Conservation (phyloP, 2,113 vertebrate genomes). For the Strix aluco region DNA sequence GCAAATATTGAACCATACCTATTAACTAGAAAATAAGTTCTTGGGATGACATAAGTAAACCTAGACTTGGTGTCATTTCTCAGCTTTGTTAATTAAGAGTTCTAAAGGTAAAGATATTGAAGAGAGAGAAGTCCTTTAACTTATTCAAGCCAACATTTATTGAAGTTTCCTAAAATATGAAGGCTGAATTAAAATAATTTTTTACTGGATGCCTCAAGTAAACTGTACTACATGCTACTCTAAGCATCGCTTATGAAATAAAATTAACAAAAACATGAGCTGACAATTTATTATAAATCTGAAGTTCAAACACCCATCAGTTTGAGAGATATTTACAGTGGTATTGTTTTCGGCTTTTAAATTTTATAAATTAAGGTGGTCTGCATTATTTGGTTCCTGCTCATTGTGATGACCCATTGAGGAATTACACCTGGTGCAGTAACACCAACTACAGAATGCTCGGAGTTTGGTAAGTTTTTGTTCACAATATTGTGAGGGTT, state of each 20-base stretch:
- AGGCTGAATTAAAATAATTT: neutral
- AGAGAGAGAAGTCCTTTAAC: neutral
- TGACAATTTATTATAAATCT: neutral
- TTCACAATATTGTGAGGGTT: slow-evolving; percentile 69
- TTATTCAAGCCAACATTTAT: neutral
- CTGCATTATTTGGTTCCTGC: slow-evolving; percentile 34
- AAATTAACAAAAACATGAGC: neutral
- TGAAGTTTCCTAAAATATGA: neutral
- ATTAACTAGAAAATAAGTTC: neutral
- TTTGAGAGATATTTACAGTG: slow-evolving; percentile 65
- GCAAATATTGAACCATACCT: neutral
- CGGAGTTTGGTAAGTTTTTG: slow-evolving; percentile 47
- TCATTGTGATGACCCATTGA: slow-evolving; percentile 45
- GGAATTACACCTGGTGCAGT: neutral
- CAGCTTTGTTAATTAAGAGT: neutral
- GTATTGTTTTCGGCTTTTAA: slow-evolving; percentile 62
- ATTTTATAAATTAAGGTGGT: neutral
- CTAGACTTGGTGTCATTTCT: neutral
- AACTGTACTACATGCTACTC: neutral
- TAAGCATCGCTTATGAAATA: neutral
- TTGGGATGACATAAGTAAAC: neutral
- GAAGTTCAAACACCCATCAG: neutral
- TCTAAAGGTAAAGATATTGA: neutral
- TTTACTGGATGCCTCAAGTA: neutral
- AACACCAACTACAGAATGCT: neutral